phyloP scores from a whole-genome alignment of 2,888 invertebrate species.

The Scrobipalpa costella region DNA sequence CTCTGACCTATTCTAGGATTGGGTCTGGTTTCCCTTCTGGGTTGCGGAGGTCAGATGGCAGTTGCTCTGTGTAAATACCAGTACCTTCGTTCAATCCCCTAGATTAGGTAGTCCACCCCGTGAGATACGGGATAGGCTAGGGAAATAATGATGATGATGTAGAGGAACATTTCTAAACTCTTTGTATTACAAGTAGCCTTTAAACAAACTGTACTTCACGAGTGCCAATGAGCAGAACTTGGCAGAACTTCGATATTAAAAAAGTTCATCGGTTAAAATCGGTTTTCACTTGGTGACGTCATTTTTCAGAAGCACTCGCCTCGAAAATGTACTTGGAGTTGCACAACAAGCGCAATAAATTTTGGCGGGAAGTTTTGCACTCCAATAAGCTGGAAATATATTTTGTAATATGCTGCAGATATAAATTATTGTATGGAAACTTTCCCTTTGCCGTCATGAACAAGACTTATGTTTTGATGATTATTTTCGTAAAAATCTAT shows the following conservation, averaged over 20 bases:
- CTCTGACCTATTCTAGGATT: too few species aligned
- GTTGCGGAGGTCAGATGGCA: too few species aligned
- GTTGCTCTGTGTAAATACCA: too few species aligned
- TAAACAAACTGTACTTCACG: not conserved
- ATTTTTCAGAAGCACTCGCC: constrained; percentile 10
- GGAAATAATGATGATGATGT: too few species aligned
- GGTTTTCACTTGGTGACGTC: constrained; percentile 1
- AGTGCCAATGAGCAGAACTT: not conserved
- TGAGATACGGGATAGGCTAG: too few species aligned
- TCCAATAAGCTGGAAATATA: constrained; percentile 11
- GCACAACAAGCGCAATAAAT: constrained; percentile 17
- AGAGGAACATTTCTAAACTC: not conserved
- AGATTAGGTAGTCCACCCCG: too few species aligned
- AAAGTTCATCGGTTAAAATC: constrained; percentile 3
- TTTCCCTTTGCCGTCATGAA: too few species aligned
- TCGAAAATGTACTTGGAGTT: constrained; percentile 8
- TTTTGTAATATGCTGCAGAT: too few species aligned
- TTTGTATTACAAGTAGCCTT: not conserved
- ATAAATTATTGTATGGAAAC: not conserved
- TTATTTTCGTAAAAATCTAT: too few species aligned
- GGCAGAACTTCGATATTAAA: constrained; percentile 10
- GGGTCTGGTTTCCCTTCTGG: too few species aligned
- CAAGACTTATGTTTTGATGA: too few species aligned
- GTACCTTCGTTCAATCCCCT: too few species aligned
- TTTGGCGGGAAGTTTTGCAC: constrained; percentile 2